Percentiles rank a stretch among this genome's conserved stretches.
These are phyloP conservation scores for Trachelus iudaicus DNA, from an alignment of 2,888 invertebrate genomes.

Conservation along the genomic window DNA sequence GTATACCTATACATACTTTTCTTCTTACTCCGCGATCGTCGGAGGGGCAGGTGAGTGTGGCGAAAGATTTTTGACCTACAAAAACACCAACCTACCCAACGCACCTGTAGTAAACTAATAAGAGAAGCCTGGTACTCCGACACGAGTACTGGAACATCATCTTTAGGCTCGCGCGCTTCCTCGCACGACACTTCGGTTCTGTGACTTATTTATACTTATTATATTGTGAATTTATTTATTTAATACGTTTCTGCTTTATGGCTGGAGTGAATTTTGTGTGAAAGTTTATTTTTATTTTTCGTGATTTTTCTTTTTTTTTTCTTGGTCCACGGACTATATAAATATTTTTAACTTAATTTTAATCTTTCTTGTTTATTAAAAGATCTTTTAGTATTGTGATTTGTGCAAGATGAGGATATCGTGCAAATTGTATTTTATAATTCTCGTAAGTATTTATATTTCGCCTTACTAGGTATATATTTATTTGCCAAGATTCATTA, in stretches of 20 bases:
- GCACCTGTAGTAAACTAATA: constrained; percentile 3
- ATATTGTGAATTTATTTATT: neutral
- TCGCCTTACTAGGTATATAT: neutral
- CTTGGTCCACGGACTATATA: neutral
- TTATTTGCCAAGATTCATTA: neutral
- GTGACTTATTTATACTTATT: neutral
- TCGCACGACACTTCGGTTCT: neutral
- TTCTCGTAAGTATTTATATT: neutral
- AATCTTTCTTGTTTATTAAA: neutral
- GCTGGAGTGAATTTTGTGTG: neutral
- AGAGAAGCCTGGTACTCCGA: constrained; percentile 7
- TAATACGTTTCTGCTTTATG: neutral
- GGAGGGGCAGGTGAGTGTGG: constrained; percentile 23
- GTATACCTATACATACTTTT: constrained; percentile 6
- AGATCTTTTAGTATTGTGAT: neutral
- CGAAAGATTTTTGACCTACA: constrained; percentile 50
- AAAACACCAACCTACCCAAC: constrained; percentile 27
- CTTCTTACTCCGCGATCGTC: neutral
- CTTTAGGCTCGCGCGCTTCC: neutral
- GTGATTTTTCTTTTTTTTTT: neutral
- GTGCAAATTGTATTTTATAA: neutral
- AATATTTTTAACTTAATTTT: neutral
- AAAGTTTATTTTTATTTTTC: neutral
- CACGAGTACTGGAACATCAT: neutral
- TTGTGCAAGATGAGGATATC: neutral